Percentiles rank a stretch among this genome's conserved stretches.
These are phyloP conservation scores for Tetranychus cinnabarinus DNA, from an alignment of 1,140 invertebrate species.

Conservation along the genomic window DNA sequence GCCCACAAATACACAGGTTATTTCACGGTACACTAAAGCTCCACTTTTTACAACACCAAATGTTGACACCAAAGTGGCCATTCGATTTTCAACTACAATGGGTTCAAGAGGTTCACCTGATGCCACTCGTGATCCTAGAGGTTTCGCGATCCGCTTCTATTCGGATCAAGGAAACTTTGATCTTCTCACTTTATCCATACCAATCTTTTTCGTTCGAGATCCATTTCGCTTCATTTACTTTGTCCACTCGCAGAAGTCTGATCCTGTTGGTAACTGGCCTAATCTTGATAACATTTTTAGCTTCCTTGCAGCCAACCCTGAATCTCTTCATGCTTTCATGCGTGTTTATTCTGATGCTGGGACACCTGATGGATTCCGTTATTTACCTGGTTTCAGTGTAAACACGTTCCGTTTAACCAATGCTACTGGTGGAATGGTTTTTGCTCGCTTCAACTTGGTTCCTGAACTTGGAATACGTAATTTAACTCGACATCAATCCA, in stretches of 20 bases:
- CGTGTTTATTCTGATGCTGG: background rate
- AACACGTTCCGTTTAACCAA: constrained; percentile 87
- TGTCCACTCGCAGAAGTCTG: constrained; percentile 78
- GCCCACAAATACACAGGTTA: constrained; percentile 33
- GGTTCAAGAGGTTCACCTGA: constrained; percentile 76
- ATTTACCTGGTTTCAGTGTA: constrained; percentile 86
- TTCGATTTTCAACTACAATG: constrained; percentile 61
- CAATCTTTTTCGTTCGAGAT: constrained; percentile 85
- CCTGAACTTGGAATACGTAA: background rate
- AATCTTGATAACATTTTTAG: constrained; percentile 49
- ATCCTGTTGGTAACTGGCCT: constrained; percentile 73
- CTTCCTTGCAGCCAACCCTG: background rate
- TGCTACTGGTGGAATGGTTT: constrained; percentile 8
- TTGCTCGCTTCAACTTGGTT: background rate
- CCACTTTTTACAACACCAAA: constrained; percentile 29
- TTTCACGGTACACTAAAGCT: constrained; percentile 48
- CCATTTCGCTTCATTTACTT: constrained; percentile 76
- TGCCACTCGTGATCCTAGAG: constrained; percentile 65
- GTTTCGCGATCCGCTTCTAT: constrained; percentile 86
- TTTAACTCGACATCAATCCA: too few species aligned
- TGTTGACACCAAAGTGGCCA: constrained; percentile 52
- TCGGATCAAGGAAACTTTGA: constrained; percentile 92
- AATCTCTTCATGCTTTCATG: background rate
- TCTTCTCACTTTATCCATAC: constrained; percentile 82
- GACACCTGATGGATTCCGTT: constrained; percentile 32